Percentiles rank a stretch among this genome's conserved stretches.
Evolutionary conservation across 2,888 invertebrate genomes (phyloP).

Genomic region (Lepidonotus clava): DNA sequence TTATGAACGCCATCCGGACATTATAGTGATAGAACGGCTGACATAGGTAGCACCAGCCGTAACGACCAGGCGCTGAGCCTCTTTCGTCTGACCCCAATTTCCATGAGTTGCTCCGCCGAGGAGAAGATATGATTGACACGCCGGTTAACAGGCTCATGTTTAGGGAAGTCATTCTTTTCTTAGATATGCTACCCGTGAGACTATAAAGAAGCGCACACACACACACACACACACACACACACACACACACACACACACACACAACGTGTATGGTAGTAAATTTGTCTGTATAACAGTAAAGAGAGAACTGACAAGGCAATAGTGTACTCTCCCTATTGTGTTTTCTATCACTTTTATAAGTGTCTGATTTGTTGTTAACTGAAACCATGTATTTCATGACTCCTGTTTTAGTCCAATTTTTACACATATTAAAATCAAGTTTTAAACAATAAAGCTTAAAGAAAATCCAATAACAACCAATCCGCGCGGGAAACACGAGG

Average conservation of each 20-base stretch:
- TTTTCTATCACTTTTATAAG: no score
- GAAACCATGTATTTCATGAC: no score
- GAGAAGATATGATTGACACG: constrained; percentile 10
- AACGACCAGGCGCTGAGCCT: not conserved
- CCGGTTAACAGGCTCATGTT: not conserved
- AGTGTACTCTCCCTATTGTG: no score
- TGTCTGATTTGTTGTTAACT: no score
- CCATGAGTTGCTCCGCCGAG: not conserved
- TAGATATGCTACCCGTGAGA: not conserved
- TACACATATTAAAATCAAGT: no score
- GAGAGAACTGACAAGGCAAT: no score
- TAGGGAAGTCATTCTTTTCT: not conserved
- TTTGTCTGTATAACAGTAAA: no score
- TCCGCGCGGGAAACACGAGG: no score
- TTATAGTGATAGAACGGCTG: constrained; percentile 3
- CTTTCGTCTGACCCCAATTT: constrained; percentile 5
- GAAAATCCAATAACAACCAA: no score
- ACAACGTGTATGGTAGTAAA: not conserved
- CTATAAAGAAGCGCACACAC: no score
- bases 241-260: not conserved
- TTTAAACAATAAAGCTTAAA: no score
- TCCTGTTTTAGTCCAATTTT: no score
- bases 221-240: not conserved
- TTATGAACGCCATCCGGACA: not conserved
- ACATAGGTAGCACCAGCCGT: not conserved